Percentiles rank a stretch among this genome's conserved stretches.
Evolutionary conservation across 2,113 vertebrate genomes (phyloP).

Genomic region (Odocoileus hemionus): DNA sequence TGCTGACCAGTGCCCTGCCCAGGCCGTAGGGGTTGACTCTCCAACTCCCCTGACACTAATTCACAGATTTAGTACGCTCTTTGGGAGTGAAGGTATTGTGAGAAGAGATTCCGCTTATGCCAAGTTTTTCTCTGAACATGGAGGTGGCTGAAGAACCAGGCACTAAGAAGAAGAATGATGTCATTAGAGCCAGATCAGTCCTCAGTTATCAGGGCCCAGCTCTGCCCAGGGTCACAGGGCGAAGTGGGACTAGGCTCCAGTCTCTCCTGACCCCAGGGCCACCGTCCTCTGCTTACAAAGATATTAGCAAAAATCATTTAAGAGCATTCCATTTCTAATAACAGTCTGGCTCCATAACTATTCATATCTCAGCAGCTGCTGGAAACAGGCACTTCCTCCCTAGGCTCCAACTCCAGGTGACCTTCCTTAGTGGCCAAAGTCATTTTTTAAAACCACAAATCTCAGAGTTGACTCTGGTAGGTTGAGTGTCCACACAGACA

Average conservation of each 20-base stretch:
- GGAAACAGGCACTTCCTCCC: background rate
- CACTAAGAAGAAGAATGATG: background rate
- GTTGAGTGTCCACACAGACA: background rate
- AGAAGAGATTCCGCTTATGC: background rate
- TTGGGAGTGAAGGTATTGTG: background rate
- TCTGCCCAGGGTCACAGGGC: background rate
- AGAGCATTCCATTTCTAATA: background rate
- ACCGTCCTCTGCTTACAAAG: background rate
- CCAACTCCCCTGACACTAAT: background rate
- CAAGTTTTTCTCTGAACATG: background rate
- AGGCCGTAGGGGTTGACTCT: fast-evolving
- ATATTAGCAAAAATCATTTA: background rate
- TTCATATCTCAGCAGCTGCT: background rate
- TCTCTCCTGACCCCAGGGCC: no score
- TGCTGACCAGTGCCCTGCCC: background rate
- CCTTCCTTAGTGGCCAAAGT: background rate
- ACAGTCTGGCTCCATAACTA: background rate
- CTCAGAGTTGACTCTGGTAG: background rate
- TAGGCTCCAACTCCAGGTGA: background rate
- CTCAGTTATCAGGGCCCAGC: background rate
- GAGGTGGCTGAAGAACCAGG: background rate
- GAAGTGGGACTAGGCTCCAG: background rate
- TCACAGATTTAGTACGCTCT: background rate
- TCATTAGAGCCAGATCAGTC: background rate
- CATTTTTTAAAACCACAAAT: background rate